Evolutionary conservation across 2,113 vertebrate species (phyloP).

Genomic region (Chaetodon auriga): DNA sequence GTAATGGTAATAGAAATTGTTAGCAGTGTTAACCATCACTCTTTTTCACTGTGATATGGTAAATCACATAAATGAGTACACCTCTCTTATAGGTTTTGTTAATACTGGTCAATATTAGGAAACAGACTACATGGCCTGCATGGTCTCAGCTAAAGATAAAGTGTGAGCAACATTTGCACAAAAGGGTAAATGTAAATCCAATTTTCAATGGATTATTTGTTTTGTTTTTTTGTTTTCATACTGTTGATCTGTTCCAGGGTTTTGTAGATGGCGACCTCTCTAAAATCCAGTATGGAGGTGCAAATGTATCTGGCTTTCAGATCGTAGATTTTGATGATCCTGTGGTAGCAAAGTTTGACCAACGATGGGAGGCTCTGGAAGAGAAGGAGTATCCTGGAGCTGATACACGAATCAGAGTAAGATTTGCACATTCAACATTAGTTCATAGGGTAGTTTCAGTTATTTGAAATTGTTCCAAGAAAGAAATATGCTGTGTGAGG

Average conservation of each 20-base stretch:
- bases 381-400: slow-evolving; percentile 98
- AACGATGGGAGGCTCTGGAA: slow-evolving; percentile 95
- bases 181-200: not conserved
- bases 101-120: no score
- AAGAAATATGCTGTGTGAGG: not conserved
- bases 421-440: slow-evolving; percentile 14
- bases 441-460: not conserved
- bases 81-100: no score
- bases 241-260: slow-evolving; percentile 83
- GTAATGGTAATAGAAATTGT: not conserved
- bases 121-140: not conserved
- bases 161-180: not conserved
- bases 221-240: not conserved
- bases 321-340: slow-evolving; percentile 98
- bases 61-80: no score
- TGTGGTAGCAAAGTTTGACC: slow-evolving; percentile 95
- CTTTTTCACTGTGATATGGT: not conserved
- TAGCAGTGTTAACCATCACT: not conserved
- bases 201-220: not conserved
- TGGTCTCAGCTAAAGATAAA: not conserved
- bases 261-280: slow-evolving; percentile 96
- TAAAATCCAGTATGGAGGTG: slow-evolving; percentile 98
- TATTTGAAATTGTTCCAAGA: not conserved
- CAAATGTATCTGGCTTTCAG: slow-evolving; percentile 98
- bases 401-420: slow-evolving; percentile 93